Percentiles rank a stretch among this genome's conserved stretches.
phyloP scores from a whole-genome alignment of 2,797 vertebrate species.

The Lepidocolaptes lacrymiger region DNA sequence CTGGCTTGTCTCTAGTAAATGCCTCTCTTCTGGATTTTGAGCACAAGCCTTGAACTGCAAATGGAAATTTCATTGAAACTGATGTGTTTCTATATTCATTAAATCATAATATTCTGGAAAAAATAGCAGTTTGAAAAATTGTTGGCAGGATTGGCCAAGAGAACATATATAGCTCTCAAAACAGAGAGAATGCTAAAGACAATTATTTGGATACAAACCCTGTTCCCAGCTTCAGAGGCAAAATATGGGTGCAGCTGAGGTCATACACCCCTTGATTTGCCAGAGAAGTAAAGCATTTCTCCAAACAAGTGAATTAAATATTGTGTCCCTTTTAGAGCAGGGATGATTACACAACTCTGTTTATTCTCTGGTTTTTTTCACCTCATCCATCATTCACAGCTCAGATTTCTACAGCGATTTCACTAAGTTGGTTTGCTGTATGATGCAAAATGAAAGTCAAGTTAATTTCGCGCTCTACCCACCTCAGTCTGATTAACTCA shows the following conservation, averaged over 20 bases:
- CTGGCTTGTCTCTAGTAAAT: neutral
- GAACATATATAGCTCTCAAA: neutral
- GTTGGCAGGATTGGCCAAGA: neutral
- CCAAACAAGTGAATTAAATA: conserved; percentile 1
- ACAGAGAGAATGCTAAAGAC: neutral
- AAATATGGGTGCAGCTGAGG: neutral
- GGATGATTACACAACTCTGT: neutral
- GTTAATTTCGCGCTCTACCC: conserved; percentile 67
- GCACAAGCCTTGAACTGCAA: neutral
- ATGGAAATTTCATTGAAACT: neutral
- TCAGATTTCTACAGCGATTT: conserved; percentile 21
- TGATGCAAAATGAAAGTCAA: conserved; percentile 53
- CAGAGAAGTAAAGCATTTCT: neutral
- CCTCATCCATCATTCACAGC: conserved; percentile 37
- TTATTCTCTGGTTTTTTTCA: conserved; percentile 1
- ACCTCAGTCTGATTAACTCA: conserved; percentile 52
- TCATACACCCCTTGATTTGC: neutral
- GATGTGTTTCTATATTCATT: conserved; percentile 4
- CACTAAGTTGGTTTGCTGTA: conserved; percentile 15
- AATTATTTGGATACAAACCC: neutral
- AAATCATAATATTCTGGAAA: neutral
- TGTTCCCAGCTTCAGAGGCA: neutral
- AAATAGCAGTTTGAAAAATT: neutral
- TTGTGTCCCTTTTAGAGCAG: neutral
- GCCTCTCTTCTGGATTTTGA: neutral